Evolutionary conservation across 2,888 invertebrate genomes (phyloP).

Genomic region (Ornithoptera alexandrae): DNA sequence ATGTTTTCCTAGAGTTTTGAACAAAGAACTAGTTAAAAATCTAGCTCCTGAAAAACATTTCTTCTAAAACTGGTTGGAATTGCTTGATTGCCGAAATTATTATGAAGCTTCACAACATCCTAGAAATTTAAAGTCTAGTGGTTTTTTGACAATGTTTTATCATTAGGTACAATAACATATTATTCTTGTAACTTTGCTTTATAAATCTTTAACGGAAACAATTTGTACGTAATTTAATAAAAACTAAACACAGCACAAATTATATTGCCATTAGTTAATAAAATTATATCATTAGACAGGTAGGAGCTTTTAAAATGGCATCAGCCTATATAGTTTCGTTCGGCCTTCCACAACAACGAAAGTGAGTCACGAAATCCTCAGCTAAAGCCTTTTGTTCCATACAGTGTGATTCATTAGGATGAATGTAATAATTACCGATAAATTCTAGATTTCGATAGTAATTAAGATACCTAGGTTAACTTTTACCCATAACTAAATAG

Average conservation of each 20-base stretch:
- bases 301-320: neutral
- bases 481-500: too few relatives aligned
- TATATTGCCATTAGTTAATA: slow-evolving; percentile 1
- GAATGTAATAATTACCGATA: neutral
- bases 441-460: neutral
- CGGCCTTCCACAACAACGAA: slow-evolving; percentile 22
- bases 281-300: neutral
- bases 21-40: too few relatives aligned
- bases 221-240: slow-evolving; percentile 1
- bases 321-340: slow-evolving; percentile 14
- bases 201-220: neutral
- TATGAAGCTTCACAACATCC: too few relatives aligned
- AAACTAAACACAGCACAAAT: neutral
- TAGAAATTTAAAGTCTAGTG: too few relatives aligned
- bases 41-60: too few relatives aligned
- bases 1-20: too few relatives aligned
- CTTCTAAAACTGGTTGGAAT: too few relatives aligned
- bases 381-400: slow-evolving; percentile 16
- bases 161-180: neutral
- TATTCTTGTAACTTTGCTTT: neutral
- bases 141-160: too few relatives aligned
- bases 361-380: slow-evolving; percentile 19
- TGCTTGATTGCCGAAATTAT: too few relatives aligned
- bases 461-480: neutral
- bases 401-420: slow-evolving; percentile 5